Evolutionary conservation across 2,888 invertebrate species (phyloP), one percentile per base, ranked within the genome.

Genomic region (Barypeithes pellucidus): DNA sequence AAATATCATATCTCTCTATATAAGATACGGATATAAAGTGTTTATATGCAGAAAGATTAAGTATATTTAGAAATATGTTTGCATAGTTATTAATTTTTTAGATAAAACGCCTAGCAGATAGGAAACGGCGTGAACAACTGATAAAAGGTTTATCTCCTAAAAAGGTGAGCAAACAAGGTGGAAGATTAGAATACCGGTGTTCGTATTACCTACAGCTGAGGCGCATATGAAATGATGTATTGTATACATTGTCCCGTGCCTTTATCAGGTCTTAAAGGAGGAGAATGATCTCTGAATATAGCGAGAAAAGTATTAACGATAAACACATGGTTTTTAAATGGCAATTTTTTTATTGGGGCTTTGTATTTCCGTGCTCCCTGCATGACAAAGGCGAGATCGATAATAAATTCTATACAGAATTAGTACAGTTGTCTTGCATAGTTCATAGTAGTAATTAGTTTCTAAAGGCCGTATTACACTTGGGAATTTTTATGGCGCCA

Each of bases 81-180:
- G 60, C 59, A 45, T 36, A 22, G 67, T 59, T 67, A 67, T 45
- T 67, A 68, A 59, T 60, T 45, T 66, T 50, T 50, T 68, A 47
- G 69, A 69, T 69, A 69, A 69, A 36, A 62, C 50, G 50, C 52
- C 16, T 62, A 24, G 22, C 12, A 69, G 61, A 39, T 45, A 50
- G 39, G 14, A 39, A 3, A 20, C 0, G 50, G 18, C 45, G 45
- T 62, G 45, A 62, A 29, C 24, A 45, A 60, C 47, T 61, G 68
- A 69, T 69, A 52, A n/a, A n/a, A 69, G 20, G 16, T n/a, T 69
- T 60, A 68, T 69, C 61, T 16, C 24, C 47, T 7, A 39, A 68
- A 52, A 54, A 54, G 54, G 54, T 54, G 54, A 33, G 29, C 54
- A 54, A 54, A 54, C 33, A 54, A 54, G 14, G 29, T 33, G 16